These are phyloP conservation scores for Drosophila serrata DNA, from an alignment of 1,140 invertebrate genomes.

Conservation along the genomic window DNA sequence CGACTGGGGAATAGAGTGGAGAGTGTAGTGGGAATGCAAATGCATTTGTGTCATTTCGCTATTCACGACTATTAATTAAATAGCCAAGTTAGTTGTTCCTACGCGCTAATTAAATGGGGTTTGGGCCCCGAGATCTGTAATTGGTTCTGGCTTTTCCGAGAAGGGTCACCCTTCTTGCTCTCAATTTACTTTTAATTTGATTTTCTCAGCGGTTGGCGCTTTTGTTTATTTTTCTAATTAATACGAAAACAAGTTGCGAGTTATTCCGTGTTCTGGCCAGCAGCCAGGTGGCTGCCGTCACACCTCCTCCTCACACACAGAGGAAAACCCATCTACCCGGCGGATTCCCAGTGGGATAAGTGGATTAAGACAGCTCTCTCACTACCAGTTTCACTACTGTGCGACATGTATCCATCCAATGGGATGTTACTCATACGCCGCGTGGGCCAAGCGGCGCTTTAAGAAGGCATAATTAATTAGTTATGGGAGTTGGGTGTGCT, in stretches of 20 bases:
- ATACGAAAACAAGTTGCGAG: constrained; percentile 59
- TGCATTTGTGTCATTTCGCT: constrained; percentile 68
- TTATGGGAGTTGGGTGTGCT: constrained; percentile 33
- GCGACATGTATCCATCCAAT: background rate
- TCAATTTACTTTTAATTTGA: constrained; percentile 72
- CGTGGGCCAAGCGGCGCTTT: constrained; percentile 43
- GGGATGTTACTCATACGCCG: constrained; percentile 48
- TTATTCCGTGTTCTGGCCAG: constrained; percentile 45
- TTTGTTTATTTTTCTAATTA: constrained; percentile 68
- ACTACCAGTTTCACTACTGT: background rate
- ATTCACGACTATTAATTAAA: constrained; percentile 77
- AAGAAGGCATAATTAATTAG: constrained; percentile 71
- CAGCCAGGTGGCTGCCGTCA: constrained; percentile 44
- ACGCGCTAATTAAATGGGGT: constrained; percentile 35
- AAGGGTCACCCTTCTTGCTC: constrained; percentile 22
- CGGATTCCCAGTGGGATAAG: constrained; percentile 35
- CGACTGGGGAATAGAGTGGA: constrained; percentile 5
- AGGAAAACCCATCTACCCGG: background rate
- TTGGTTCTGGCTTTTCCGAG: constrained; percentile 48
- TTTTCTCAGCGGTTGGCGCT: constrained; percentile 61
- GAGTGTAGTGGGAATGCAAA: constrained; percentile 39
- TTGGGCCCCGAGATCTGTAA: constrained; percentile 38
- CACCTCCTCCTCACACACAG: background rate
- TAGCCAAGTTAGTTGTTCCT: constrained; percentile 23
- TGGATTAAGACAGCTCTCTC: constrained; percentile 38